These are phyloP conservation scores for Turdus rufiventris DNA, from an alignment of 2,113 vertebrate species.

Conservation along the genomic window DNA sequence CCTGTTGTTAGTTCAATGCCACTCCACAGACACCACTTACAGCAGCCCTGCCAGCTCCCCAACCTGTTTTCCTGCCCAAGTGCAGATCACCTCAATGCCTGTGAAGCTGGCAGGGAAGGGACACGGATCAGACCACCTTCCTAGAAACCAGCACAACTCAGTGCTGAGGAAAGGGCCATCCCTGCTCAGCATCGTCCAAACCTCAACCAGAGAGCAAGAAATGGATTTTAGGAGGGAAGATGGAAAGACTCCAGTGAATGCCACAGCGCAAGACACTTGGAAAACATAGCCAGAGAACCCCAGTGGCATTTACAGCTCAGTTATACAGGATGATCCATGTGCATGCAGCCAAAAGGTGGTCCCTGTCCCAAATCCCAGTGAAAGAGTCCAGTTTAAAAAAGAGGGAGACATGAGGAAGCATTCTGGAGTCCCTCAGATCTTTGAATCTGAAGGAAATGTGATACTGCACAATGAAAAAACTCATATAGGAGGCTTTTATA, in stretches of 20 bases:
- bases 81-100: neutral
- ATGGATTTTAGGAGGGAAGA: neutral
- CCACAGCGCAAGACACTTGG: neutral
- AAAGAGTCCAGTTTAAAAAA: neutral
- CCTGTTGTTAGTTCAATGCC: neutral
- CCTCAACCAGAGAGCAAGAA: neutral
- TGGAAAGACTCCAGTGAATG: neutral
- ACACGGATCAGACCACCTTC: neutral
- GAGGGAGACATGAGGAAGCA: neutral
- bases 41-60: neutral
- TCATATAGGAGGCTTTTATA: neutral
- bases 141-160: neutral
- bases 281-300: neutral
- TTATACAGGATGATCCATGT: neutral
- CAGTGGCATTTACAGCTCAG: neutral
- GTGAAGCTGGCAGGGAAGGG: neutral
- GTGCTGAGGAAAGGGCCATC: neutral
- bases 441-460: neutral
- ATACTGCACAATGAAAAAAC: neutral
- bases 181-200: accelerated
- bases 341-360: neutral
- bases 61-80: accelerated
- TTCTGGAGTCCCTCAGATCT: neutral
- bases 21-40: neutral
- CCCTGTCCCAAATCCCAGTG: neutral